Evolutionary conservation across 2,113 vertebrate species (phyloP).

Genomic region (Gorsachius goisagi): DNA sequence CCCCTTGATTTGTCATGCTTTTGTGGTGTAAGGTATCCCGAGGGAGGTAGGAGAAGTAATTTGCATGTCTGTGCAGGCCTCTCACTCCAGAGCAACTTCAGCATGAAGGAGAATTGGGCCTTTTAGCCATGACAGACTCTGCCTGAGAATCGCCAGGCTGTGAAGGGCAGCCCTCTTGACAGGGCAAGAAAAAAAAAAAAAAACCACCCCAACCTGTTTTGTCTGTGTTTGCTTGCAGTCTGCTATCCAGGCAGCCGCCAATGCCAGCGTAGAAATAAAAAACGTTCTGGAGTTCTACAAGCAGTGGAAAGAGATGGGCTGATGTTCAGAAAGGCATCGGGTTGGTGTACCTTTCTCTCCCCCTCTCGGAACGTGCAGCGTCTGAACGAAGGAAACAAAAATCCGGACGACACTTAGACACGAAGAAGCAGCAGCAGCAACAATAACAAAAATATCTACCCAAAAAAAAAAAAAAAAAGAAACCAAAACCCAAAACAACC

Average conservation of each 20-base stretch:
- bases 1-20: background rate
- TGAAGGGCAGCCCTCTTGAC: background rate
- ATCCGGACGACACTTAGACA: constrained; percentile 31
- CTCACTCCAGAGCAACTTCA: background rate
- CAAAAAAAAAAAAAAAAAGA: background rate
- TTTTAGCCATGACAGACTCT: background rate
- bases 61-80: background rate
- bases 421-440: constrained; percentile 38
- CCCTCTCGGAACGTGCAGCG: constrained; percentile 47
- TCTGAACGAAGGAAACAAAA: constrained; percentile 36
- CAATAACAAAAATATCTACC: background rate
- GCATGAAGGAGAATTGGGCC: background rate
- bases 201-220: background rate
- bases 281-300: constrained; percentile 94
- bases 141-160: background rate
- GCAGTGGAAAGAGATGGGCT: constrained; percentile 99
- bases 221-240: constrained; percentile 66
- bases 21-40: background rate
- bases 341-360: constrained; percentile 66
- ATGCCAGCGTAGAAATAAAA: constrained; percentile 89
- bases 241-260: constrained; percentile 85
- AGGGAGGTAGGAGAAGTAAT: background rate
- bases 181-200: background rate
- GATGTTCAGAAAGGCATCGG: constrained; percentile 61
- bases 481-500: background rate